These are phyloP conservation scores for Anastrepha ludens DNA, from an alignment of 1,140 invertebrate genomes.

Conservation along the genomic window DNA sequence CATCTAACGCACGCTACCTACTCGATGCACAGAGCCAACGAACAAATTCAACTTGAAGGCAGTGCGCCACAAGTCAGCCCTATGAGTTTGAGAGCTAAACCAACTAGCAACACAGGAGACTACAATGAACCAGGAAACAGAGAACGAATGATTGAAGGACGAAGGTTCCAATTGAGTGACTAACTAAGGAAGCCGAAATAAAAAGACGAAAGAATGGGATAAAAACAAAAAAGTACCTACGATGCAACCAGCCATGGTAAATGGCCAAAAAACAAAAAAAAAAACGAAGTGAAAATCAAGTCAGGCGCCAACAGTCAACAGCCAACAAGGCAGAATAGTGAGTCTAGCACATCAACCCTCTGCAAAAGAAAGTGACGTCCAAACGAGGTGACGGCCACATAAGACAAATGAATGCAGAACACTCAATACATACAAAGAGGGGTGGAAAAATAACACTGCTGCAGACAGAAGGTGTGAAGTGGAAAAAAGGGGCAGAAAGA, in stretches of 20 bases:
- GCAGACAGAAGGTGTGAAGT: background rate
- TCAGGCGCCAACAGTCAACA: constrained; percentile 19
- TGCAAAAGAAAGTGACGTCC: background rate
- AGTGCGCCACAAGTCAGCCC: background rate
- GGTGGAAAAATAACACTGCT: background rate
- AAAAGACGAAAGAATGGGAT: background rate
- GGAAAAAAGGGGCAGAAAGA: background rate
- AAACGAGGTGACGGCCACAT: background rate
- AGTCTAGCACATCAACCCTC: background rate
- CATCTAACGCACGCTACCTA: too few relatives aligned
- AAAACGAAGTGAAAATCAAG: constrained; percentile 12
- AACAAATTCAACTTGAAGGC: background rate
- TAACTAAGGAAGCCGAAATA: background rate
- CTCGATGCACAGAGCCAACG: background rate
- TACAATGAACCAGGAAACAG: background rate
- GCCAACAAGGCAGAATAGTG: background rate
- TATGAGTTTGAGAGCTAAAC: background rate
- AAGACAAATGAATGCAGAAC: constrained; percentile 45
- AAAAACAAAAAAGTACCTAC: background rate
- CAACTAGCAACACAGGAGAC: background rate
- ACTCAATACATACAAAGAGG: background rate
- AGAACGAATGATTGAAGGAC: background rate
- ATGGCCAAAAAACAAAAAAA: background rate
- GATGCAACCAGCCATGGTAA: background rate
- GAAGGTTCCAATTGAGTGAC: constrained; percentile 1